Base-by-base conservation (phyloP, 2,888 invertebrate species). In the Hesperia comma region DNA sequence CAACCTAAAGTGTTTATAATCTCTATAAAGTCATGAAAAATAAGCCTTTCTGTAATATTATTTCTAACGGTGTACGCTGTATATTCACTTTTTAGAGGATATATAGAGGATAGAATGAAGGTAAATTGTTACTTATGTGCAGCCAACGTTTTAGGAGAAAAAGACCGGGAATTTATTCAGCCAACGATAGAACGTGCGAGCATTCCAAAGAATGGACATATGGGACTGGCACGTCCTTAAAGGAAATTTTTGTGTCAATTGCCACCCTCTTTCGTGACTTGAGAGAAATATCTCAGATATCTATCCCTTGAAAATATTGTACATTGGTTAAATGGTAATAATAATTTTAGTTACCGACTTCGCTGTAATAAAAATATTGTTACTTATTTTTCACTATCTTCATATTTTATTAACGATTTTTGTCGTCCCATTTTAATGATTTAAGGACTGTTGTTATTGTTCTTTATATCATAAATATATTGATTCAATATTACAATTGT, bases 151-250 rank as follows among this genome's bases (percentile, higher is more conserved):
- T 33, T 21, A 41, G 26, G 49, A 58, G 58, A 64, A 58, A 51
- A 63, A 26, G 49, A 41, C 26, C 6, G 26, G 15, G 63, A 57
- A 63, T 57, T 63, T 63, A 55, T 63, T 32, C 32, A 57, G 57
- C 63, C 43, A 63, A 63, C 57, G 51, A 14, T 40, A 40, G 51
- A 26, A 63, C 63, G 63, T 63, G 63, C 40, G 49, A 15, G 49
- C 57, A 57, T 63, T 63, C 15, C 63, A 57, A 40, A 63, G 57
- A 49, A 49, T 49, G 19, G 49, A 49, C 49, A 63, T 57, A 57
- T 37, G 57, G 63, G 57, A 57, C 57, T 57, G 40, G 63, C 37
- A 21, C 37, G 41, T 46, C 56, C 63, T 49, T 56, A 26, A 57
- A 57, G 56, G 40, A 63, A 33, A 37, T 49, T 37, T 63, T 37